Evolutionary conservation across 1,140 invertebrate genomes (phyloP).

Genomic region (Ruditapes philippinarum): DNA sequence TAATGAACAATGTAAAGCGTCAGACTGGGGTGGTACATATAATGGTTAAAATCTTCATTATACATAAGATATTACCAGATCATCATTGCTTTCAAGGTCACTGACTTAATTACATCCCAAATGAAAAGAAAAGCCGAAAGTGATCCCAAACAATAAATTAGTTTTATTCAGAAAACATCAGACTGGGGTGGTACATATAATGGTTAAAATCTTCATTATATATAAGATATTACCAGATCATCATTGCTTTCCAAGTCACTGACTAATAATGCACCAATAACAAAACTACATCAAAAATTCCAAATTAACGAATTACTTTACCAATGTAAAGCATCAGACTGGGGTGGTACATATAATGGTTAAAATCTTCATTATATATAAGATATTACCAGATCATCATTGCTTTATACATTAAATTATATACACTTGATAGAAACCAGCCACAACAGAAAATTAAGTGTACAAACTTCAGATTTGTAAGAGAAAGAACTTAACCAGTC

Average conservation of each 20-base stretch:
- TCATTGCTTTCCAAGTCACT: slow-evolving; percentile 6
- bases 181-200: slow-evolving; percentile 24
- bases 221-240: not conserved
- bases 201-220: not conserved
- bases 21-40: slow-evolving; percentile 1
- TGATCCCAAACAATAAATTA: no score
- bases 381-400: not conserved
- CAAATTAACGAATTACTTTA: no score
- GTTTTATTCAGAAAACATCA: not conserved
- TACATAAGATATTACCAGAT: not conserved
- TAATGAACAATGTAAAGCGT: not conserved
- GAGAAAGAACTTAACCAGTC: no score
- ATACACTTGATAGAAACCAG: no score
- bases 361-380: not conserved
- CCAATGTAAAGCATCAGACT: slow-evolving; percentile 26
- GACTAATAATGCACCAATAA: no score
- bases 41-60: not conserved
- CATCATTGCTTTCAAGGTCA: slow-evolving; percentile 9
- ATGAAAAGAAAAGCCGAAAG: no score
- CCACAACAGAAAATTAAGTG: no score
- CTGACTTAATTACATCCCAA: not conserved
- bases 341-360: slow-evolving; percentile 17
- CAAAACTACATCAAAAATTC: no score
- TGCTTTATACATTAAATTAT: no score
- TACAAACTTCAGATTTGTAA: no score